phyloP scores from a whole-genome alignment of 2,113 vertebrate species.

The Rousettus leschenaultii region DNA sequence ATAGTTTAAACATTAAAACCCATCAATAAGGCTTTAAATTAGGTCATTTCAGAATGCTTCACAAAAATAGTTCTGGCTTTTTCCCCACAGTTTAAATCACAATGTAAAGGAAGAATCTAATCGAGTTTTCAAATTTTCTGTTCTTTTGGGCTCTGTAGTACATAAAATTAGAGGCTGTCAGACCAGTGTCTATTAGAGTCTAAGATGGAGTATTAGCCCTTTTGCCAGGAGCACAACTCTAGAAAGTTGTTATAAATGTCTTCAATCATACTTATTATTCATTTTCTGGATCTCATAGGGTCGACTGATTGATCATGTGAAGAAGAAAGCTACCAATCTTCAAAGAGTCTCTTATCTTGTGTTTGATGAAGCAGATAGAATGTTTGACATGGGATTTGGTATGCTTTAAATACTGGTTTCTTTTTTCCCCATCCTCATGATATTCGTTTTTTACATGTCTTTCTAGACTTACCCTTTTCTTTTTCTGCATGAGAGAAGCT shows the following conservation, averaged over 20 bases:
- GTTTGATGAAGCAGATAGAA: conserved; percentile 98
- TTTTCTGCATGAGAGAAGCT: conserved; percentile 24
- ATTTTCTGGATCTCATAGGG: conserved; percentile 83
- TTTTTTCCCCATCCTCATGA: background rate
- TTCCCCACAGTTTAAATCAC: background rate
- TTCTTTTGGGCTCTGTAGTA: background rate
- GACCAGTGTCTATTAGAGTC: background rate
- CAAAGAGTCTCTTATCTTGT: conserved; percentile 98
- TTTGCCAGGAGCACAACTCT: background rate
- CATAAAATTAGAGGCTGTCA: background rate
- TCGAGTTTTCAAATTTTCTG: background rate
- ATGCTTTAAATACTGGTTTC: conserved; percentile 69
- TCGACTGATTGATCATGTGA: conserved; percentile 98
- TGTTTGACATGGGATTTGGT: conserved; percentile 99
- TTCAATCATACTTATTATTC: conserved; percentile 20
- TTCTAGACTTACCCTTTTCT: background rate
- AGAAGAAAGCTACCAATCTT: conserved; percentile 98
- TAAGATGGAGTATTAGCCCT: background rate
- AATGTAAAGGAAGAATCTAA: background rate
- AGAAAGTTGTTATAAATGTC: conserved; percentile 22
- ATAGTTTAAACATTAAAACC: background rate
- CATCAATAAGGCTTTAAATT: background rate
- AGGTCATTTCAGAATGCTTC: background rate
- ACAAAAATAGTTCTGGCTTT: background rate
- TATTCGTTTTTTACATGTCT: background rate